A percentile compares a stretch with the other conserved stretches of the same genome.
phyloP scores from a whole-genome alignment of 2,113 vertebrate genomes.

The Corythoichthys intestinalis region DNA sequence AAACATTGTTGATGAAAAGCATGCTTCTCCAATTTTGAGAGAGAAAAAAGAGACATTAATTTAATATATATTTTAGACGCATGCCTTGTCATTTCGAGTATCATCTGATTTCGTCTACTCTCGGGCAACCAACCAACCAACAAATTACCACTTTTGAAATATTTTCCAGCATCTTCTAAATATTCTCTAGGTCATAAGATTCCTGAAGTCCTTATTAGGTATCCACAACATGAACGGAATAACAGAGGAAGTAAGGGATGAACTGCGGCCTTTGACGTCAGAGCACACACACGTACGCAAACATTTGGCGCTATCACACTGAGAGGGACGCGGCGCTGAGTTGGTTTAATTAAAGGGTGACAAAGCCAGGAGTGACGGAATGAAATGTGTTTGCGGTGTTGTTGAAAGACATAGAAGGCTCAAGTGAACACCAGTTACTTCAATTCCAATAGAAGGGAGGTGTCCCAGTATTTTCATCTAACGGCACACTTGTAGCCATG shows the following conservation, averaged over 20 bases:
- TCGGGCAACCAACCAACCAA: too few species aligned
- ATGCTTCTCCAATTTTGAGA: too few species aligned
- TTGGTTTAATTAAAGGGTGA: constrained; percentile 68
- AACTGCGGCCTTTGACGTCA: constrained; percentile 14
- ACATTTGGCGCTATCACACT: constrained; percentile 43
- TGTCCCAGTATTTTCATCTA: background rate
- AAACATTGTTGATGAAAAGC: too few species aligned
- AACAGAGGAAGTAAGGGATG: background rate
- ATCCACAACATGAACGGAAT: background rate
- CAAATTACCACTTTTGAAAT: too few species aligned
- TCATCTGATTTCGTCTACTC: too few species aligned
- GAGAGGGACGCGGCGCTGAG: constrained; percentile 49
- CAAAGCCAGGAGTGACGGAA: constrained; percentile 30
- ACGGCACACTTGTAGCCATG: background rate
- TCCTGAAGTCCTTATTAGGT: background rate
- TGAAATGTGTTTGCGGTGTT: background rate
- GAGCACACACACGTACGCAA: constrained; percentile 9
- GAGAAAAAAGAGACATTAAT: too few species aligned
- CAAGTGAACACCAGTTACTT: background rate
- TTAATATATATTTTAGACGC: too few species aligned
- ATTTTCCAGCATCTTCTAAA: too few species aligned
- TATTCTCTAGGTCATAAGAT: background rate
- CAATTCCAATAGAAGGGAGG: background rate
- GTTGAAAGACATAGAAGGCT: background rate
- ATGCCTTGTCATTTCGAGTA: too few species aligned